A percentile compares a stretch with the other conserved stretches of the same genome.
phyloP scores from a whole-genome alignment of 2,888 invertebrate species.

The Phorcus lineatus region DNA sequence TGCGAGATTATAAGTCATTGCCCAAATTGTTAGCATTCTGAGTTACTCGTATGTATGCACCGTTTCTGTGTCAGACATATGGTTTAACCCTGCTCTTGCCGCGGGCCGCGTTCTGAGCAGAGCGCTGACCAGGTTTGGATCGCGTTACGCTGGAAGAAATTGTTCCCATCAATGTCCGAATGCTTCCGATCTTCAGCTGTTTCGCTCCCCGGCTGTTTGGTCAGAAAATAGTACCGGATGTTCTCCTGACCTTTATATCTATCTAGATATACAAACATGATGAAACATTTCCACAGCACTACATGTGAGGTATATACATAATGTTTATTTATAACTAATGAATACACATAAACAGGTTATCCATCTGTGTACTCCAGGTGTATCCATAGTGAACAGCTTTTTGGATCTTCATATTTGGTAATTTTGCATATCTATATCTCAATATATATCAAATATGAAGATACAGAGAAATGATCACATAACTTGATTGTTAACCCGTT shows the following conservation, averaged over 20 bases:
- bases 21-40: not conserved
- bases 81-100: not conserved
- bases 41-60: not conserved
- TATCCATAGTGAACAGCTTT: too few relatives aligned
- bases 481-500: too few relatives aligned
- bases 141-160: conserved; percentile 7
- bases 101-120: not conserved
- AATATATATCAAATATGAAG: too few relatives aligned
- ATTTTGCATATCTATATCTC: too few relatives aligned
- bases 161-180: conserved; percentile 22
- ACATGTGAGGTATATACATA: too few relatives aligned
- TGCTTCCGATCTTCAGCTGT: conserved; percentile 7
- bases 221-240: not conserved
- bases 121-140: conserved; percentile 5
- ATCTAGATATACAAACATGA: too few relatives aligned
- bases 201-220: not conserved
- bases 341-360: too few relatives aligned
- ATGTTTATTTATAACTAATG: too few relatives aligned
- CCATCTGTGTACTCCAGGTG: too few relatives aligned
- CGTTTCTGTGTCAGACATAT: not conserved
- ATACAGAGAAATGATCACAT: too few relatives aligned
- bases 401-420: too few relatives aligned
- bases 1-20: not conserved
- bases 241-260: conserved; percentile 8
- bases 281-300: too few relatives aligned